A percentile compares a stretch with the other conserved stretches of the same genome.
phyloP scores from a whole-genome alignment of 2,113 vertebrate species.

The Eulemur macaco region DNA sequence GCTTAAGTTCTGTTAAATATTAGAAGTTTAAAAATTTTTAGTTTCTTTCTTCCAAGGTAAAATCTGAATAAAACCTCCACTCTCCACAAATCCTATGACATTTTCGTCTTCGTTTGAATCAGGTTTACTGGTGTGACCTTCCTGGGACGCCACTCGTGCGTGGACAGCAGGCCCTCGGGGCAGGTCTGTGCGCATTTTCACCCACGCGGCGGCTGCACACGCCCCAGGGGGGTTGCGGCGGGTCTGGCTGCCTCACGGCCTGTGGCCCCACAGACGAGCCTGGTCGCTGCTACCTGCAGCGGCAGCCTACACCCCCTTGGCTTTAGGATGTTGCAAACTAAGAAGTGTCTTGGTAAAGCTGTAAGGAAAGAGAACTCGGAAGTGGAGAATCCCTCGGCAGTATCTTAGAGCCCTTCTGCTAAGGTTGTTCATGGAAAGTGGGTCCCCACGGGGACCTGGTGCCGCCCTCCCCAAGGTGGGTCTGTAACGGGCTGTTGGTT shows the following conservation, averaged over 20 bases:
- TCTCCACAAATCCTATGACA: background rate
- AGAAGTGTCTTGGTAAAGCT: accelerated
- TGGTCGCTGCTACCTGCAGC: background rate
- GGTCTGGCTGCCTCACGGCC: background rate
- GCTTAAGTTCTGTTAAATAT: background rate
- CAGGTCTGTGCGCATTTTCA: background rate
- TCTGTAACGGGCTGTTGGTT: background rate
- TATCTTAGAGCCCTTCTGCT: accelerated
- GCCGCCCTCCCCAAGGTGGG: too few relatives aligned
- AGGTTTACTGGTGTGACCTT: background rate
- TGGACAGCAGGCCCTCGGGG: accelerated
- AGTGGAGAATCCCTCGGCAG: too few relatives aligned
- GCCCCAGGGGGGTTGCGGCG: accelerated
- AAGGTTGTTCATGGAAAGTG: background rate
- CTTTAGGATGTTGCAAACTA: background rate
- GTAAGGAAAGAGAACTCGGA: accelerated
- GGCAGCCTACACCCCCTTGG: accelerated
- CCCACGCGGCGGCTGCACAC: background rate
- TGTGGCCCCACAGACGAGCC: background rate
- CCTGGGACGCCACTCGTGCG: accelerated
- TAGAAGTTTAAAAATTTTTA: background rate
- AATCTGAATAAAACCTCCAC: background rate
- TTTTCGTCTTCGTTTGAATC: background rate
- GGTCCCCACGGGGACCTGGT: too few relatives aligned
- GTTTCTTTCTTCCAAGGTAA: background rate